Base-by-base conservation (phyloP, 2,113 vertebrate species). In the Microcebus griseorufus region DNA sequence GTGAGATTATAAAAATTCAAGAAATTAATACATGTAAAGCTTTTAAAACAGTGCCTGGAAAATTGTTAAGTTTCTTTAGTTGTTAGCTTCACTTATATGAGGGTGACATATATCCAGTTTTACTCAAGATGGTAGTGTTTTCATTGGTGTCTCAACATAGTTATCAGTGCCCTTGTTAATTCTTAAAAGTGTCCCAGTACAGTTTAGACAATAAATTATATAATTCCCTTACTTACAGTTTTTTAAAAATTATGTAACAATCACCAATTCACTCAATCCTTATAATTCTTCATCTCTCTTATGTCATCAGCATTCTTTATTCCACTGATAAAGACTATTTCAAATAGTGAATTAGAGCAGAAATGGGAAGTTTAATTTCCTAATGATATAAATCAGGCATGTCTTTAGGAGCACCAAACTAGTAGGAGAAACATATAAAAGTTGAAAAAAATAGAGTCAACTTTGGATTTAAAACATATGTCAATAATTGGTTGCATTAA, bases 261-360 rank as follows among this genome's bases (percentile, higher is more conserved):
- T 92, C 16, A 70, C 62, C 23, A 60, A 25, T 87, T 67, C 51
- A 64, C 2, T 27, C 0, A 85, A 23, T 81, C 6, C 45, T 88
- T 9, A 78, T 78, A 94, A 60, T 60, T 81, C 34, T 86, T 53
- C 29, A 55, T 69, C 81, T 65, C 23, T 9, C 81, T 65, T 78
- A 23, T 88, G 29, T 79, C 73, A 94, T 92, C 25, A 32, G 12
- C 14, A 86, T 89, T 82, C 60, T 65, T 89, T 82, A 55, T 87
- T 92, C 62, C 87, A 29, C 27, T 65, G 67, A 95, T 34, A 67
- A 78, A 78, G 34, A 65, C 23, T 25, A 78, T 83, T 94, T 95
- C 27, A 37, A 88, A 51, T 13, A 69, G 23, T 92, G 88, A 89
- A 87, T 96, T 95, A 89, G 45, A 95, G 80, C 62, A 92, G 73